Conservation (phyloP, 2,113 vertebrate genomes). For the Acrocephalus kingi region DNA sequence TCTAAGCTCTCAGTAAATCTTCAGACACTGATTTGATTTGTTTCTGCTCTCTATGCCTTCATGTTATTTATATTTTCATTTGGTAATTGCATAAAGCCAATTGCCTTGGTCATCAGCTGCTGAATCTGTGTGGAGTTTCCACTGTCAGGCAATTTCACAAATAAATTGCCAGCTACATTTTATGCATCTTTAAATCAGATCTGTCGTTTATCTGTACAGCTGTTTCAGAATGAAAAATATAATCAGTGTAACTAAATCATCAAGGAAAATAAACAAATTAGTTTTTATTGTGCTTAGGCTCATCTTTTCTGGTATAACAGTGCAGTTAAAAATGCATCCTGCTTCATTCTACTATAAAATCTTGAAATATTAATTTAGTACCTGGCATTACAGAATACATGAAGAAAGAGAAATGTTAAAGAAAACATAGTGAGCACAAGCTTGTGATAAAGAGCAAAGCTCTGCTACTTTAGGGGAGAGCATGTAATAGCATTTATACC, state of each 20-base stretch:
- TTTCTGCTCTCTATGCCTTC: background rate
- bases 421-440: background rate
- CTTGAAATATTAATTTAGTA: background rate
- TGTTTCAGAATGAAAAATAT: background rate
- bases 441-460: background rate
- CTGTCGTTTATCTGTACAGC: background rate
- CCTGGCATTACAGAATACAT: background rate
- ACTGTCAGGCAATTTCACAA: background rate
- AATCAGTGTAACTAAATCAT: background rate
- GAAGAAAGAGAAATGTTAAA: background rate
- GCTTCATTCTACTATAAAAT: background rate
- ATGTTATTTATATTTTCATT: background rate
- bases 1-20: background rate
- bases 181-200: background rate
- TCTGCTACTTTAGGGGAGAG: background rate
- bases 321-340: background rate
- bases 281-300: background rate
- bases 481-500: background rate
- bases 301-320: background rate
- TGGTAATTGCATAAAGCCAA: background rate
- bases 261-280: background rate
- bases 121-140: background rate
- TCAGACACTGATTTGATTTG: slow-evolving; percentile 29
- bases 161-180: background rate
- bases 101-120: slow-evolving; percentile 2